Conservation (phyloP, 2,113 vertebrate genomes). For the Eretmochelys imbricata region DNA sequence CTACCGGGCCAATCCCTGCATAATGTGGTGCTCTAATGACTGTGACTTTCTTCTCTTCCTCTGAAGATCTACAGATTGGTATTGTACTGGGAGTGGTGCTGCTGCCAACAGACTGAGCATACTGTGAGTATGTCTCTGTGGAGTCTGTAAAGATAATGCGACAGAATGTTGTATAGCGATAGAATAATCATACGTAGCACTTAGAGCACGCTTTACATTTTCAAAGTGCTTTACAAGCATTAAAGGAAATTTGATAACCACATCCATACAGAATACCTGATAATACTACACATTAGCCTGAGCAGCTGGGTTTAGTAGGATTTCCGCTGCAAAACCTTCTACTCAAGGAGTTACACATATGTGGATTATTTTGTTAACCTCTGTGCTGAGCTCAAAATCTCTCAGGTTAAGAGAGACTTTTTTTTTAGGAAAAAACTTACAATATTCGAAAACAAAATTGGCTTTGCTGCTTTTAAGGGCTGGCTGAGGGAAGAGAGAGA, state of each 20-base stretch:
- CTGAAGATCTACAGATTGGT: constrained; percentile 92
- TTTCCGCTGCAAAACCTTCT: not conserved
- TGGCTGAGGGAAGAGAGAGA: not conserved
- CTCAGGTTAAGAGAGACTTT: not conserved
- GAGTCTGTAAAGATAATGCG: constrained; percentile 76
- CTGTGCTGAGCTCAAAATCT: not conserved
- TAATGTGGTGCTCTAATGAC: constrained; percentile 96
- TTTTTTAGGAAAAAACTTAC: not conserved
- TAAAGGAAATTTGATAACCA: not conserved
- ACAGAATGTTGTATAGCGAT: constrained; percentile 22
- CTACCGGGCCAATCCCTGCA: constrained; percentile 93
- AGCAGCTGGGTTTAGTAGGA: not conserved
- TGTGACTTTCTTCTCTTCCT: constrained; percentile 94
- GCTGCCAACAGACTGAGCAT: constrained; percentile 83
- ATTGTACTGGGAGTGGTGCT: constrained; percentile 81
- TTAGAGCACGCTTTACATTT: not conserved
- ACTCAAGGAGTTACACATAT: not conserved
- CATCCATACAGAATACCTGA: not conserved
- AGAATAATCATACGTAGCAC: constrained; percentile 9
- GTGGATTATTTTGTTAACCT: not conserved
- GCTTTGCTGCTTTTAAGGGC: not conserved
- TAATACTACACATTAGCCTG: not conserved
- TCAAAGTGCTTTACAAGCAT: not conserved
- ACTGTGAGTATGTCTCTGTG: constrained; percentile 82
- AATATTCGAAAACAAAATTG: accelerated